phyloP scores from a whole-genome alignment of 2,797 vertebrate genomes.

The Pogoniulus pusillus region DNA sequence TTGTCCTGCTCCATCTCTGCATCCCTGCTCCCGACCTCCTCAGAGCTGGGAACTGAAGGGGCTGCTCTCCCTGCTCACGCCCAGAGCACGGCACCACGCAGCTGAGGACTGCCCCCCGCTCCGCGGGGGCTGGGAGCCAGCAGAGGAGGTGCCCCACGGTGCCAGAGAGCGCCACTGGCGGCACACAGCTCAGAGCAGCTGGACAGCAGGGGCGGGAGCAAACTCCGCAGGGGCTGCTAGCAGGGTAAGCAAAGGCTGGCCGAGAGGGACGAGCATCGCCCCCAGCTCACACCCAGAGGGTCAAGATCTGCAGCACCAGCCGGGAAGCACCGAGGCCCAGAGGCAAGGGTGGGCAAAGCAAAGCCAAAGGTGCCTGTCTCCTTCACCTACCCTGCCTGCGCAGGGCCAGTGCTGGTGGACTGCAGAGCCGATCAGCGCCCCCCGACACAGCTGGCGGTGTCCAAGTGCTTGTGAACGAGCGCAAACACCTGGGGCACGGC shows the following conservation, averaged over 20 bases:
- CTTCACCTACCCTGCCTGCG: background rate
- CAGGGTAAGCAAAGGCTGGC: background rate
- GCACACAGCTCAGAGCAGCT: background rate
- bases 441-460: background rate
- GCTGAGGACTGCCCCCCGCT: background rate
- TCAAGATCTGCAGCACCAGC: background rate
- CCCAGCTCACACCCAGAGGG: background rate
- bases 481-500: background rate
- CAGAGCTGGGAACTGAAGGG: background rate
- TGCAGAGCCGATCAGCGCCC: background rate
- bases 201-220: background rate
- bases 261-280: background rate
- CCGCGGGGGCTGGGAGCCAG: background rate
- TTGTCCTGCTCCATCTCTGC: background rate
- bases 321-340: background rate
- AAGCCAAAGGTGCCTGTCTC: background rate
- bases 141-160: background rate
- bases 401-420: background rate
- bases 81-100: rapidly evolving
- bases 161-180: background rate
- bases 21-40: background rate
- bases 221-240: background rate
- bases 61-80: background rate
- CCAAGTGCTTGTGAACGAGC: background rate
- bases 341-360: background rate